Conservation (phyloP, 1,140 invertebrate genomes). For the Orchestia grillus region DNA sequence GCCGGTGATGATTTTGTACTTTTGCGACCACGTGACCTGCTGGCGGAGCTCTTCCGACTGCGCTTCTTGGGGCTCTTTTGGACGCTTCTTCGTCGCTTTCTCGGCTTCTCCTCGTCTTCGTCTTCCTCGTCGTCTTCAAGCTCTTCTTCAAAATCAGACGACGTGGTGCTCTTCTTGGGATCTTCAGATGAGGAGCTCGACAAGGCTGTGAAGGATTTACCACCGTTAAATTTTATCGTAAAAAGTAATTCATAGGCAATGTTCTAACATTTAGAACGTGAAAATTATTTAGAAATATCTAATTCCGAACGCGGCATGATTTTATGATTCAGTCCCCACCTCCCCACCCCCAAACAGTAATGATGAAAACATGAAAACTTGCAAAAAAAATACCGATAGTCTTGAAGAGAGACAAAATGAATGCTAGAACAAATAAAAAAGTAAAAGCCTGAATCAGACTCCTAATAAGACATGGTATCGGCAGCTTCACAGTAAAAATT, state of each 20-base stretch:
- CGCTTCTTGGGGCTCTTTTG: conserved; percentile 45
- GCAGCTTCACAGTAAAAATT: too few relatives aligned
- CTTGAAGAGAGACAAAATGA: neutral
- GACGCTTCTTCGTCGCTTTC: conserved; percentile 32
- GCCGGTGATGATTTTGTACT: conserved; percentile 10
- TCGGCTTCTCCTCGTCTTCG: conserved; percentile 42
- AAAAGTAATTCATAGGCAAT: neutral
- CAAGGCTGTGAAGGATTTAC: neutral
- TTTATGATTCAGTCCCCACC: neutral
- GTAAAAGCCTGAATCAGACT: neutral
- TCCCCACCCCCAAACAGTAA: too few relatives aligned
- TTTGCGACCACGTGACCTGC: conserved; percentile 33
- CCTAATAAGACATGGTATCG: too few relatives aligned
- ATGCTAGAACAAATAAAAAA: neutral
- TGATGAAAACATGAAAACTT: neutral
- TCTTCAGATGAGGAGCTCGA: conserved; percentile 16
- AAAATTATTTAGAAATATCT: neutral
- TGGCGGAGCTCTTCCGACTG: conserved; percentile 20
- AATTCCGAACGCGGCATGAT: neutral
- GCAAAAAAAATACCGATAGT: neutral
- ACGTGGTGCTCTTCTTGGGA: conserved; percentile 29
- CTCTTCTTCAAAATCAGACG: conserved; percentile 26
- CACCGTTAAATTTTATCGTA: neutral
- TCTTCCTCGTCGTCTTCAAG: conserved; percentile 32
- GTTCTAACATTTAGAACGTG: neutral